Evolutionary conservation across 2,888 invertebrate species (phyloP), one percentile per base, ranked within the genome.

Genomic region (Cabera pusaria): DNA sequence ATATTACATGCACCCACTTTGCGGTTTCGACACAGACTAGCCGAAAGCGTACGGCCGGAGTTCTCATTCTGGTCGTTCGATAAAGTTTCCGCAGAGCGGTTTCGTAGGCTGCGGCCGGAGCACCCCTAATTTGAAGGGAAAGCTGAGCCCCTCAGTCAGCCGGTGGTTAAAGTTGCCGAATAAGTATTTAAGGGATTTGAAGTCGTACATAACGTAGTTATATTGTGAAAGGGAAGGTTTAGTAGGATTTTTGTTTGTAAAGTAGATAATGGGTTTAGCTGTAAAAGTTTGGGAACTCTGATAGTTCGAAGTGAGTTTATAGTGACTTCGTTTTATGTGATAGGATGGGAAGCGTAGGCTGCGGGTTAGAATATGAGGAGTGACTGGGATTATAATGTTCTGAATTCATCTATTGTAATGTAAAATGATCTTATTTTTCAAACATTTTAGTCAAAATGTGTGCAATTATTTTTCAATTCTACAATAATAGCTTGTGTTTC

Each of bases 101-200:
- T 8, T 17, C 14, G 3, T 41, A 31, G 7, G 9, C 43, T 35
- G 35, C 49, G 25, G 8, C 2, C 1, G 2, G 11, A 11, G 19
- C 39, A 25, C 7, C 1, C 28, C 44, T 38, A 45, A 35, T 49
- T 31, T 28, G 40, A 35, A 39, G 20, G 12, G 14, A 28, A 29
- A 42, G 27, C 26, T 8, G 37, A 23, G 43, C 42, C 49, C 36
- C 34, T 33, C 42, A 56, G 38, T 44, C 37, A 42, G 41, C 32
- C 37, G 28, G 36, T 12, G 37, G 47, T 34, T 37, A 44, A 52
- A 52, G 45, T 56, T 54, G 48, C 38, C 37, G 44, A 49, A 37
- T 53, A 50, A 56, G 49, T 50, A 59, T 63, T 52, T 52, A 60
- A 63, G 58, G 56, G 58, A 53, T 56, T 53, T 37, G 27, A 38